Base-by-base conservation (phyloP, 2,888 invertebrate species). In the Cephalotes varians region DNA sequence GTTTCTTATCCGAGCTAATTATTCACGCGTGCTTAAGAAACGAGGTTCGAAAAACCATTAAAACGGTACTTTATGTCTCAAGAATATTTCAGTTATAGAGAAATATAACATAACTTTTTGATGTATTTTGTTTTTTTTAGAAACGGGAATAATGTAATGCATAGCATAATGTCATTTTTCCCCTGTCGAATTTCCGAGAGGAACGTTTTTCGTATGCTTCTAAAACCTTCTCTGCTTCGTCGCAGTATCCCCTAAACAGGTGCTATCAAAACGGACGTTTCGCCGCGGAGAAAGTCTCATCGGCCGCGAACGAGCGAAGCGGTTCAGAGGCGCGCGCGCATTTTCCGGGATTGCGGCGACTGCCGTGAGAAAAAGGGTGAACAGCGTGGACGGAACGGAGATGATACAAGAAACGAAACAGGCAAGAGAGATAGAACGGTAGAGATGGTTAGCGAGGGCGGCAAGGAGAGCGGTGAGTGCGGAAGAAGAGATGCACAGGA, bases 1-100 rank as follows among this genome's bases (percentile, higher is more conserved):
- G 86, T 86, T 85, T 85, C 87, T 88, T 87, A 91, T 90, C 81
- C 89, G 83, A 74, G 91, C 90, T 92, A 92, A 92, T 91, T 91
- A 92, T 91, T 92, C 91, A 91, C 90, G 89, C 88, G 90, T 90
- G 88, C 88, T 90, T 85, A 81, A 87, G 77, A 86, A 84, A 85
- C 79, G 85, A 83, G 82, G 81, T 86, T 84, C 72, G 71, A 85
- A 86, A 87, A 83, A 65, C 71, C 56, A n/a, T 18, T 31, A 31
- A 54, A 64, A 64, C 37, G 51, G 37, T 28, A 64, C 28, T 56
- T 18, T 40, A 28, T 72, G 25, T 28, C 18, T 64, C 40, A 10
- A 54, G 51, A 65, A 76, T n/a, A 77, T 77, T 40, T 49, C 62
- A 40, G 1, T 28, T 74, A 49, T 15, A 54, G 21, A 34, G 40